Conservation (phyloP, 2,797 vertebrate species). For the Lithobates sylvaticus region DNA sequence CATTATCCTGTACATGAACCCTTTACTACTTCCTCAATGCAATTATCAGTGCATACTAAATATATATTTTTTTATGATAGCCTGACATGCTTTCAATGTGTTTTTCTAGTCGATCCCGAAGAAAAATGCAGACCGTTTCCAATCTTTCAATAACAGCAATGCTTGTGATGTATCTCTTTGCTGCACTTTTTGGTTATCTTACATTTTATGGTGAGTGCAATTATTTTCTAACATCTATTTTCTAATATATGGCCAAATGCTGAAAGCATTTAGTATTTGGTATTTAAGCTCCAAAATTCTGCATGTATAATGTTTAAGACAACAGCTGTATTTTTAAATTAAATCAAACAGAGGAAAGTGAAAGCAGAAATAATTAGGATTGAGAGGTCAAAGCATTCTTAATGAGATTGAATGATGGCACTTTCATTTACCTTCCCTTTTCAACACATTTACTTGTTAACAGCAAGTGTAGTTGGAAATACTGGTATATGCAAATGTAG, state of each 20-base stretch:
- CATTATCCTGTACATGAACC: neutral
- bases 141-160: slow-evolving; percentile 94
- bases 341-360: neutral
- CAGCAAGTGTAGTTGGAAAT: no score
- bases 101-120: slow-evolving; percentile 82
- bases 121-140: slow-evolving; percentile 93
- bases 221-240: neutral
- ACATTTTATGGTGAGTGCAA: slow-evolving; percentile 89
- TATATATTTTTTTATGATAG: neutral
- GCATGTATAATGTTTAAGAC: no score
- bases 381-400: neutral
- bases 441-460: no score
- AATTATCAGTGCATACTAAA: neutral
- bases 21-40: neutral
- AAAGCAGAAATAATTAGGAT: neutral
- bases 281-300: no score
- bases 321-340: no score
- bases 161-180: slow-evolving; percentile 95
- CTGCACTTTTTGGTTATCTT: slow-evolving; percentile 94
- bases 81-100: neutral
- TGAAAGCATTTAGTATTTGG: no score
- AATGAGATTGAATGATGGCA: no score
- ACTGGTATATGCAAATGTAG: no score
- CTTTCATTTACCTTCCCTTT: no score
- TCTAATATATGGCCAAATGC: neutral